phyloP scores from a whole-genome alignment of 2,888 invertebrate species.

The Mayetiola destructor region DNA sequence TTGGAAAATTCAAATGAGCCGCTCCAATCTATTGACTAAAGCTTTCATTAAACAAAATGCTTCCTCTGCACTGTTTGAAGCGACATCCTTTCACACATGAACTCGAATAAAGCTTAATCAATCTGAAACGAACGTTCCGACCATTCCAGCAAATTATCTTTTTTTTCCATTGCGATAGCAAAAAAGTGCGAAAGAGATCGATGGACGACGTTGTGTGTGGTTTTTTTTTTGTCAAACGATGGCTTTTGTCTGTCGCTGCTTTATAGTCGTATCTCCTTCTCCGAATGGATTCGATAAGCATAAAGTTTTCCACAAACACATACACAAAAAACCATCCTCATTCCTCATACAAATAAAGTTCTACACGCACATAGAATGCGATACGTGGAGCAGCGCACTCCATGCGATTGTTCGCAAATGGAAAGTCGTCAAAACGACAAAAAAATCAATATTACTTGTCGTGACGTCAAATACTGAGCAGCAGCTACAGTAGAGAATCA shows the following conservation, averaged over 20 bases:
- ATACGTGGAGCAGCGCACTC: neutral
- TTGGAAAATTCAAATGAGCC: neutral
- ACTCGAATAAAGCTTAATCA: neutral
- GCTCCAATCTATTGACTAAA: too few species aligned
- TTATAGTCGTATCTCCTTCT: neutral
- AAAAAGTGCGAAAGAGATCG: too few species aligned
- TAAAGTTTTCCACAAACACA: neutral
- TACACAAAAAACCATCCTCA: neutral
- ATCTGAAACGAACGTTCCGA: neutral
- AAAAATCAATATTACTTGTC: conserved; percentile 15
- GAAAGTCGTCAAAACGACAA: neutral
- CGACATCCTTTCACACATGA: neutral
- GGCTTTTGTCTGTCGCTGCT: conserved; percentile 7
- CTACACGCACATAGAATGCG: neutral
- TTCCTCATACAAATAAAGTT: neutral
- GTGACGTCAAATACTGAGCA: conserved; percentile 14
- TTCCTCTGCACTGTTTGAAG: neutral
- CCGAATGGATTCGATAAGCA: too few species aligned
- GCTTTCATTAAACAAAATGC: too few species aligned
- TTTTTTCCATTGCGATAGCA: too few species aligned
- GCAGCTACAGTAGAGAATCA: conserved; percentile 7
- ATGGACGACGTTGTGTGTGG: neutral
- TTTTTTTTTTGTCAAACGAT: conserved; percentile 8
- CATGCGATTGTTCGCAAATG: neutral
- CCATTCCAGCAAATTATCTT: neutral